phyloP scores from a whole-genome alignment of 2,113 vertebrate genomes.

The Rissa tridactyla region DNA sequence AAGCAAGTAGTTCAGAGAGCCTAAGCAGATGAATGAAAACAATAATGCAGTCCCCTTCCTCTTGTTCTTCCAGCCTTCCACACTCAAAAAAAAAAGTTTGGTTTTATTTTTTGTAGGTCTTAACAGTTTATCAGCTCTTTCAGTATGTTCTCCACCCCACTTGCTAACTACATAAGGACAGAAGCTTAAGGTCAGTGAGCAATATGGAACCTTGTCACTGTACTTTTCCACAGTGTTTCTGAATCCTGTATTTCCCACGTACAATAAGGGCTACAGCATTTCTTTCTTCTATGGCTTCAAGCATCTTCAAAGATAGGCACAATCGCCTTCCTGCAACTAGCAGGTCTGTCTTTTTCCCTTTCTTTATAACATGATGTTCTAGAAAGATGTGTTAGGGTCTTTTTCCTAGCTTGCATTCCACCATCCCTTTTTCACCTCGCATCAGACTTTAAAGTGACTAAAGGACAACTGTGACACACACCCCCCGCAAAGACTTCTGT shows the following conservation, averaged over 20 bases:
- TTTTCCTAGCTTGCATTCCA: not conserved
- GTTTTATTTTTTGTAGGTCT: not conserved
- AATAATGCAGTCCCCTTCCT: not conserved
- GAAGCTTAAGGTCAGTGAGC: not conserved
- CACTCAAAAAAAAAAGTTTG: fast-evolving
- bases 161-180: not conserved
- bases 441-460: not conserved
- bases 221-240: not conserved
- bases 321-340: not conserved
- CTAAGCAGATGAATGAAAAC: not conserved
- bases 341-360: not conserved
- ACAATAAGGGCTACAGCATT: not conserved
- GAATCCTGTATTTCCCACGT: not conserved
- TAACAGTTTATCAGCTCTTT: not conserved
- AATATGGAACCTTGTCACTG: not conserved
- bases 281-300: not conserved
- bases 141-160: not conserved
- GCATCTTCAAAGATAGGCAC: not conserved
- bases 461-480: not conserved
- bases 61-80: not conserved
- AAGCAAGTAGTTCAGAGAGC: not conserved
- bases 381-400: not conserved
- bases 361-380: not conserved
- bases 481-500: not conserved
- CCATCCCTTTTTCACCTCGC: not conserved